Evolutionary conservation across 2,113 vertebrate genomes (phyloP), one percentile per base, ranked within the genome.

Genomic region (Bucco capensis): DNA sequence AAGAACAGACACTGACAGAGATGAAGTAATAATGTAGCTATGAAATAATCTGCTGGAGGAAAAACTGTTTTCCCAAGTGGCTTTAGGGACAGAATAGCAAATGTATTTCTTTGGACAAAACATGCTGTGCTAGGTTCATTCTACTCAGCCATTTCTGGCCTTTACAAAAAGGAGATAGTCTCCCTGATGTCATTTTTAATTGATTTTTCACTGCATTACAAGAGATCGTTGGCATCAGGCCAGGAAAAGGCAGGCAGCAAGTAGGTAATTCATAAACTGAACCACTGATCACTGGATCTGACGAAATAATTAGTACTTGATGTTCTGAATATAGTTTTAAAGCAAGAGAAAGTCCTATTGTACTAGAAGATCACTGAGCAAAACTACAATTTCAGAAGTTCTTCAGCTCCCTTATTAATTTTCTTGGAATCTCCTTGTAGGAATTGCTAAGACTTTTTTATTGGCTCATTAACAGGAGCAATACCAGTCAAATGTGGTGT

Each of bases 231-330:
- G 97, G 93, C 95, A 72, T 14, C 6, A 69, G 75, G 86, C 95
- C 96, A 95, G 71, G 86, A 85, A 92, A 93, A 93, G 71, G 31
- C 33, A 15, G 74, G n/a, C 53, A 30, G 82, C 61, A 89, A 91
- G 19, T 18, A 37, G 75, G 88, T 91, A 95, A 96, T 96, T 95
- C 56, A 86, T 95, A 86, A 93, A 86, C 75, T 53, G 78, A 91
- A 89, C 96, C 65, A 56, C 46, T 82, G 92, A 93, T 94, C 93
- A 56, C 85, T 95, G 44, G 42, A 92, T 84, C 90, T 95, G 95
- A 94, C 95, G 54, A 94, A 94, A 93, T 96, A 95, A 96, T 97
- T 96, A 97, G 84, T 91, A 80, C 64, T 86, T 92, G 65, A 83
- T 95, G 90, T 70, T 90, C 92, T 84, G 56, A 44, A 3, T 89